phyloP scores from a whole-genome alignment of 2,888 invertebrate species.

The Epirrhoe tristata region DNA sequence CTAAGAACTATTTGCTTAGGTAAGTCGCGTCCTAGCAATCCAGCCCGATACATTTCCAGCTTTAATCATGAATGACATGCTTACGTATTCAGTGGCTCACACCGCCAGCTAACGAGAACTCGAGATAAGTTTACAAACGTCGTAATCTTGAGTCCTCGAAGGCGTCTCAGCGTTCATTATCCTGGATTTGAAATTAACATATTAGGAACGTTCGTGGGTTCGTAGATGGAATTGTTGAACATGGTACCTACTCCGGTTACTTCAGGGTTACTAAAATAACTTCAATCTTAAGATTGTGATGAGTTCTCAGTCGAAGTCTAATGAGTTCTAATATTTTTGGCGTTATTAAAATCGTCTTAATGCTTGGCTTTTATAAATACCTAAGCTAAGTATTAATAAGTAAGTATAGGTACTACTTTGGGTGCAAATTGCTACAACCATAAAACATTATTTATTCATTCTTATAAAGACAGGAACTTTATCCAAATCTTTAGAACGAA shows the following conservation, averaged over 20 bases:
- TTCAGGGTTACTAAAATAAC: background rate
- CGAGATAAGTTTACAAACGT: conserved; percentile 83
- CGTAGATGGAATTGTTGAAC: conserved; percentile 37
- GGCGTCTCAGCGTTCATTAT: conserved; percentile 78
- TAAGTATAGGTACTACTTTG: too few species aligned
- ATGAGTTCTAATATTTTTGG: too few species aligned
- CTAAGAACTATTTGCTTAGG: too few species aligned
- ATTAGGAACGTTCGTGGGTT: conserved; percentile 63
- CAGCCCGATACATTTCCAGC: conserved; percentile 29
- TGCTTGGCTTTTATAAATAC: too few species aligned
- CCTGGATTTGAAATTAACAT: conserved; percentile 80
- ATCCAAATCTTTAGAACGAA: background rate
- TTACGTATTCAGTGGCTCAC: conserved; percentile 80
- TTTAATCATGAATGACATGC: conserved; percentile 76
- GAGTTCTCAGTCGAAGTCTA: too few species aligned
- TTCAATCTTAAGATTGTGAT: background rate
- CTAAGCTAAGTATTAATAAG: too few species aligned
- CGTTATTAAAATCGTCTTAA: too few species aligned
- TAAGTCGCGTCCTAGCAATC: conserved; percentile 15
- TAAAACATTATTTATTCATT: too few species aligned
- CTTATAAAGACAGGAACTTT: too few species aligned
- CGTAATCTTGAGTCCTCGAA: conserved; percentile 77
- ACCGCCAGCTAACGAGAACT: conserved; percentile 78
- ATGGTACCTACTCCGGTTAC: background rate
- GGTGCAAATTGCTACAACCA: too few species aligned